Evolutionary conservation across 2,797 vertebrate species (phyloP), one percentile per base, ranked within the genome.

Genomic region (Phalloptychus januarius): DNA sequence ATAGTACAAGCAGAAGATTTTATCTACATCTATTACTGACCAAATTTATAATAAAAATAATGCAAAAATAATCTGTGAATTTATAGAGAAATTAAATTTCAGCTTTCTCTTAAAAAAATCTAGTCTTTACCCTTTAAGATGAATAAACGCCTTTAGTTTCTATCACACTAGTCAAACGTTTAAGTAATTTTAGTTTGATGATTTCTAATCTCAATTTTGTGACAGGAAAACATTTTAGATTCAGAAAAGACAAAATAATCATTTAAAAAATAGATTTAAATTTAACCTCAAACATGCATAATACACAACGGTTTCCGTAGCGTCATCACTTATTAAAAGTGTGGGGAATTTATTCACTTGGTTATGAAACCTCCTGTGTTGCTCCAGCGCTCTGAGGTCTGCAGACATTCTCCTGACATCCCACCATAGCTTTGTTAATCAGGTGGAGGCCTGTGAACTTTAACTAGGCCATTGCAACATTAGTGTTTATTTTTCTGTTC

Each of bases 1-100:
- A 10, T 4, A 7, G 10, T 36, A 11, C 69, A 86, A 72, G 82
- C 89, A 83, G 7, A 65, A 13, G 25, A 33, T 71, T 76, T 42
- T 76, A 42, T 72, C 77, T 75, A 48, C 7, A 15, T 31, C 1
- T 54, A n/a, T n/a, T n/a, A n/a, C n/a, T n/a, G n/a, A n/a, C n/a
- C n/a, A n/a, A n/a, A n/a, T n/a, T n/a, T n/a, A n/a, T n/a, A n/a
- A n/a, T n/a, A n/a, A n/a, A n/a, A n/a, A n/a, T n/a, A n/a, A n/a
- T 58, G 56, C 6, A 13, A 52, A 58, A 58, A 58, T 2, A n/a
- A 58, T 58, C 28, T 28, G 13, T 16, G 28, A 58, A 31, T 25
- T 31, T 25, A 58, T 12, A 58, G 12, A 5, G 11, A 31, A 58
- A 58, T 58, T 3, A 58, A 31, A 56, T 56, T 28, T 11, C 25